Base-by-base conservation (phyloP, 2,888 invertebrate species). In the Andrena dorsata region DNA sequence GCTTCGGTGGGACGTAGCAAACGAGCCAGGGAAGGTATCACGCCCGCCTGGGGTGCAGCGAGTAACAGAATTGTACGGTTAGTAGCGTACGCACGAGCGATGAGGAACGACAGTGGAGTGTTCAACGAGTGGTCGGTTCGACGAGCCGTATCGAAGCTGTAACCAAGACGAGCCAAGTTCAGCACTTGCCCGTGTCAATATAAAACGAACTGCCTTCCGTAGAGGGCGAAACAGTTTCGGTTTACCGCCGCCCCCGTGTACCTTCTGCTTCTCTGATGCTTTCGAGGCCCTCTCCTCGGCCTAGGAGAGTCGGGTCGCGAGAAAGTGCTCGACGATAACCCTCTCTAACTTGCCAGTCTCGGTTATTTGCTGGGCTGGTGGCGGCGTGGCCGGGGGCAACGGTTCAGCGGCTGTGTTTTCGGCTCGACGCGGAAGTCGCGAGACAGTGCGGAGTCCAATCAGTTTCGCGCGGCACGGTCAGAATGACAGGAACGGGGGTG, bases 281-380 rank as follows among this genome's bases (percentile, higher is more conserved):
- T 30, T 23, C 66, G 28, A 32, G 16, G 61, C 13, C 7, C 23
- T 35, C 16, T n/a, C 23, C 13, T 41, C 49, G 23, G 2, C n/a
- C 13, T 16, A 4, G 3, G 16, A 23, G 58, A 26, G 10, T 13
- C 13, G 49, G 51, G 16, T 32, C 35, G 32, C 16, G 60, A 61
- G 66, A 70, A 73, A 58, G 53, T 20, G 75, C 64, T 73, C 32
- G 71, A 35, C 68, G 35, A 61, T 66, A 30, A 30, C 28, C 63
- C 61, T 75, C 82, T 84, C 69, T 64, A 58, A 70, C 82, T 78
- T 82, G 66, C 72, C 64, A 86, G 86, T 82, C 84, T 73, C 82
- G 79, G 88, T 87, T 90, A 89, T 90, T 90, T 87, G 81, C 86
- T 79, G 78, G 84, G 82, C 60, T 76, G 60, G 32, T 26, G 20